A percentile compares a stretch with the other conserved stretches of the same genome.
Conservation (phyloP, 2,113 vertebrate species). For the Vidua chalybeata region DNA sequence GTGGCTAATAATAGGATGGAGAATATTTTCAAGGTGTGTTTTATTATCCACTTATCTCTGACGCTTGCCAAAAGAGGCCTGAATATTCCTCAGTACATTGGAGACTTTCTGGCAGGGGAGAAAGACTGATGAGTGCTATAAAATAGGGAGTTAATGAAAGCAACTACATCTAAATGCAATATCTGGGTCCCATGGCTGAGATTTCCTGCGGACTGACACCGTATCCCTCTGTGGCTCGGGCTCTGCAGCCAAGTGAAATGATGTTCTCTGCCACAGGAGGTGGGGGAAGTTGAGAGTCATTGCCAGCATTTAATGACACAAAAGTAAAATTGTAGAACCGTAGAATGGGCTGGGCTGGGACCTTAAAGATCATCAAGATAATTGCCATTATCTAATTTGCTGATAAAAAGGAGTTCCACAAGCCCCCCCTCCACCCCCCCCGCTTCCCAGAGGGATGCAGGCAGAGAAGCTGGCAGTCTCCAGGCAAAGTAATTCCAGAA, state of each 20-base stretch:
- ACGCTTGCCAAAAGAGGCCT: conserved; percentile 50
- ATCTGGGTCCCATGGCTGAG: neutral
- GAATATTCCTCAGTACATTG: conserved; percentile 42
- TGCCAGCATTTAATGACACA: neutral
- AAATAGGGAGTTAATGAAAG: conserved; percentile 25
- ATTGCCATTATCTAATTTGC: neutral
- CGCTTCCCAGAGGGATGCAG: neutral
- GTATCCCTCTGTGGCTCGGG: neutral
- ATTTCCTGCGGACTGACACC: neutral
- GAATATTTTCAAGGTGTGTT: conserved; percentile 37
- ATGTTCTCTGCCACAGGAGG: neutral
- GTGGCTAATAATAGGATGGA: conserved; percentile 37
- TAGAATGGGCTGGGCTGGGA: neutral
- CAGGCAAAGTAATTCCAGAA: neutral
- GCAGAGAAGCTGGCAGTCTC: neutral
- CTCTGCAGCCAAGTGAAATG: neutral
- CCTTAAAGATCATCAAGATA: conserved; percentile 1
- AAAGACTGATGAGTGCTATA: conserved; percentile 21
- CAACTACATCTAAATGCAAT: neutral
- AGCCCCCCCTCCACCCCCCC: neutral
- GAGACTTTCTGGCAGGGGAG: conserved; percentile 34
- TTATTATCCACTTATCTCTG: conserved; percentile 51
- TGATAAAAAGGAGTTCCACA: neutral
- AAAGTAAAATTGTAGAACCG: neutral
- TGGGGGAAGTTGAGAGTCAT: neutral